A percentile compares a stretch with the other conserved stretches of the same genome.
These are phyloP conservation scores for Lepidocolaptes lacrymiger DNA, from an alignment of 2,797 vertebrate species.

Conservation along the genomic window DNA sequence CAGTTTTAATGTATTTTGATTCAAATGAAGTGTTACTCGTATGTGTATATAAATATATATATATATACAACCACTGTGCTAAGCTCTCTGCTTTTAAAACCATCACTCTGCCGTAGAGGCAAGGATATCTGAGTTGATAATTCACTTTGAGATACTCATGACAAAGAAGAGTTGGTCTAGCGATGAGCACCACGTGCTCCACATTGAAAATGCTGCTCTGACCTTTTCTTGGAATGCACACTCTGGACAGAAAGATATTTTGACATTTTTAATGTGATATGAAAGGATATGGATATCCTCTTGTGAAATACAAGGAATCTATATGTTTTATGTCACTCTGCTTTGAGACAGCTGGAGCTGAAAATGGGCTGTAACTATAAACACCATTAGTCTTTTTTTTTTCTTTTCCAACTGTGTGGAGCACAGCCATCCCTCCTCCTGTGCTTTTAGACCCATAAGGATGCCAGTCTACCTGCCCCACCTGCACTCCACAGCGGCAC, in stretches of 20 bases:
- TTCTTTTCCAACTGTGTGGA: background rate
- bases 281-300: slow-evolving; percentile 44
- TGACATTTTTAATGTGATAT: slow-evolving; percentile 47
- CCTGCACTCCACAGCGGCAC: fast-evolving
- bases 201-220: background rate
- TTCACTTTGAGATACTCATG: background rate
- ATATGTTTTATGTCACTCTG: slow-evolving; percentile 53
- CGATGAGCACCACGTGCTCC: background rate
- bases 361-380: slow-evolving; percentile 36
- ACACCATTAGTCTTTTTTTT: slow-evolving; percentile 4
- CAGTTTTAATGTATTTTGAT: background rate
- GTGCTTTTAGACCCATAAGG: background rate
- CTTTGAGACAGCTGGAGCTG: slow-evolving; percentile 57
- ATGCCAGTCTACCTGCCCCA: background rate
- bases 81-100: background rate
- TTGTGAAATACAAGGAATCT: slow-evolving; percentile 42
- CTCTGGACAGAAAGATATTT: slow-evolving; percentile 17
- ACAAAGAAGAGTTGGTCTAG: background rate
- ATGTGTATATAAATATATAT: too few species aligned
- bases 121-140: background rate
- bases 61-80: background rate
- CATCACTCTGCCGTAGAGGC: background rate
- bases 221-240: background rate
- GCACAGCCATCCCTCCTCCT: background rate
- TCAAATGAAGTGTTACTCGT: background rate